Conservation (phyloP, 1,140 invertebrate species). For the Sipha flava region DNA sequence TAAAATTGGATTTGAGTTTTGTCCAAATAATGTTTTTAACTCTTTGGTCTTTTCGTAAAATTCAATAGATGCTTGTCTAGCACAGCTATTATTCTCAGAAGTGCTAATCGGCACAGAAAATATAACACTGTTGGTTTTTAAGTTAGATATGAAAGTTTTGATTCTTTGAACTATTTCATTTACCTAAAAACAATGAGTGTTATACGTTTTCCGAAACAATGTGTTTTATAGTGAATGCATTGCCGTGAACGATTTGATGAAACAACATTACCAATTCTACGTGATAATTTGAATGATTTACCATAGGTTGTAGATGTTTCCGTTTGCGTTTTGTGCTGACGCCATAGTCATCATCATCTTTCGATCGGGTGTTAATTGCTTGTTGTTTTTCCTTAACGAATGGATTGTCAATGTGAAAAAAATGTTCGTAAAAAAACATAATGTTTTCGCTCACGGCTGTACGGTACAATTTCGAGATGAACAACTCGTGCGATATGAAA, state of each 20-base stretch:
- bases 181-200: background rate
- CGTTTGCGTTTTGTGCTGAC: conserved; percentile 1
- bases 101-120: background rate
- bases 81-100: background rate
- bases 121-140: background rate
- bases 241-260: too few relatives aligned
- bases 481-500: conserved; percentile 12
- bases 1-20: conserved; percentile 4
- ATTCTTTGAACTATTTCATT: background rate
- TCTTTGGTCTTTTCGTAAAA: background rate
- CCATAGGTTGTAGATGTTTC: background rate
- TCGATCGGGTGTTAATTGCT: too few relatives aligned
- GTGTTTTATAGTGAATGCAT: too few relatives aligned
- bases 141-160: background rate
- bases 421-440: background rate
- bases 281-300: too few relatives aligned
- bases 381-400: background rate
- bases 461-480: background rate
- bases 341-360: background rate
- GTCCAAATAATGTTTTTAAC: background rate
- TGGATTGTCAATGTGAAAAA: background rate
- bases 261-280: too few relatives aligned
- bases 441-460: background rate
- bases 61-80: background rate
- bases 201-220: too few relatives aligned